Conservation (phyloP, 2,113 vertebrate species). For the Pelusios castaneus region DNA sequence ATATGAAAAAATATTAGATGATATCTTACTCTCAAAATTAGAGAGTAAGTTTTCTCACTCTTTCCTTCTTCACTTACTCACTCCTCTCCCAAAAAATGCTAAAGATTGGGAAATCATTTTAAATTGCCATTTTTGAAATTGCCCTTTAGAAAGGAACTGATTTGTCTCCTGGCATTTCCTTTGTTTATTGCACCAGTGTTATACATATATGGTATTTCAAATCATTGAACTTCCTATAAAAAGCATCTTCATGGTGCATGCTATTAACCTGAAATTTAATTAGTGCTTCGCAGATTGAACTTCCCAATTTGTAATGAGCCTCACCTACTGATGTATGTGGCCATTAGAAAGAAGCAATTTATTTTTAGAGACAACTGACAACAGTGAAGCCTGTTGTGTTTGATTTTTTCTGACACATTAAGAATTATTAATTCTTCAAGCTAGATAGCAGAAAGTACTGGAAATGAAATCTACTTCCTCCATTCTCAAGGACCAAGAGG, state of each 20-base stretch:
- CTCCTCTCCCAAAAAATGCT: background rate
- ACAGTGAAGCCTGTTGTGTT: slow-evolving; percentile 47
- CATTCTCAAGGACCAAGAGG: slow-evolving; percentile 24
- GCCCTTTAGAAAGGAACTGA: slow-evolving; percentile 18
- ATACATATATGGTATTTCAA: slow-evolving; percentile 26
- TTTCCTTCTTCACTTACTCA: background rate
- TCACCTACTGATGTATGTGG: slow-evolving; percentile 58
- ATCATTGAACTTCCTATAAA: slow-evolving; percentile 47
- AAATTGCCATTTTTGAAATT: background rate
- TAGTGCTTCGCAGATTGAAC: slow-evolving; percentile 41
- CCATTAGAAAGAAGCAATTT: slow-evolving; percentile 40
- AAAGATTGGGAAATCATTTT: background rate
- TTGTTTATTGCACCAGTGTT: slow-evolving; percentile 44
- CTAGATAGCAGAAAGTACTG: slow-evolving; percentile 35
- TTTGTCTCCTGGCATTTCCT: slow-evolving; percentile 53
- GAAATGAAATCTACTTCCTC: slow-evolving; percentile 49
- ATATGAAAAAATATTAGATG: background rate
- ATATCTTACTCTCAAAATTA: background rate
- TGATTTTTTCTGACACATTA: slow-evolving; percentile 61
- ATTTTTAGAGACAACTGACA: slow-evolving; percentile 60
- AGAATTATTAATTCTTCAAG: slow-evolving; percentile 68
- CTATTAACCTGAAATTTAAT: slow-evolving; percentile 71
- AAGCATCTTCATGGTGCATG: slow-evolving; percentile 26
- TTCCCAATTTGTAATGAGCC: slow-evolving; percentile 35
- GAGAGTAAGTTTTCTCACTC: background rate